Percentiles rank a stretch among this genome's conserved stretches.
Evolutionary conservation across 2,113 vertebrate genomes (phyloP).

Genomic region (Eurystomus gularis): DNA sequence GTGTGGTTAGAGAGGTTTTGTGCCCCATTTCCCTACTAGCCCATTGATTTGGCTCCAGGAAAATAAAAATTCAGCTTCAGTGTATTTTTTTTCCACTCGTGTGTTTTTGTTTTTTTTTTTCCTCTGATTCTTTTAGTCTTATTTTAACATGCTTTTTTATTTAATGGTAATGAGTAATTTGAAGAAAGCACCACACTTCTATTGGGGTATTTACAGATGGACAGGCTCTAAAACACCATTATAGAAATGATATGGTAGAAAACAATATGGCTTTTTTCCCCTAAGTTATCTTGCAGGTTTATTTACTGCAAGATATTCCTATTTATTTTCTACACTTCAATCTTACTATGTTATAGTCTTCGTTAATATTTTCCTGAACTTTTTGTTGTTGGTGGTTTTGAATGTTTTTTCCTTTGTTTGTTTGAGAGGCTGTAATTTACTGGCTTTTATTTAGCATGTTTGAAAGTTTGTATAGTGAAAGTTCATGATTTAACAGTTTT

Average conservation of each 20-base stretch:
- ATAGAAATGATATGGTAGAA: not conserved
- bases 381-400: not conserved
- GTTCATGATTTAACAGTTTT: not conserved
- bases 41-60: not conserved
- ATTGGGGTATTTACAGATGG: not conserved
- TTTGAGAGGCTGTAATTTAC: not conserved
- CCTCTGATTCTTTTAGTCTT: not conserved
- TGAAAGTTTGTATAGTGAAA: not conserved
- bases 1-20: not conserved
- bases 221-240: not conserved
- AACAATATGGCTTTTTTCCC: not conserved
- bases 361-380: not conserved
- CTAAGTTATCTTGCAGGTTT: not conserved
- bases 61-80: not conserved
- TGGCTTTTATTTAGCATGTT: not conserved
- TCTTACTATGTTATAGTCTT: not conserved
- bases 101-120: too few relatives aligned
- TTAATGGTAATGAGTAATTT: not conserved
- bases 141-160: not conserved
- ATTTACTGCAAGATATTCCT: not conserved
- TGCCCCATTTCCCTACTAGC: not conserved
- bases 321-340: not conserved
- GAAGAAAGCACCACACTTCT: not conserved
- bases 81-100: not conserved
- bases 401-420: not conserved